Evolutionary conservation across 2,888 invertebrate species (phyloP).

Genomic region (Leptarthrus brevirostris): DNA sequence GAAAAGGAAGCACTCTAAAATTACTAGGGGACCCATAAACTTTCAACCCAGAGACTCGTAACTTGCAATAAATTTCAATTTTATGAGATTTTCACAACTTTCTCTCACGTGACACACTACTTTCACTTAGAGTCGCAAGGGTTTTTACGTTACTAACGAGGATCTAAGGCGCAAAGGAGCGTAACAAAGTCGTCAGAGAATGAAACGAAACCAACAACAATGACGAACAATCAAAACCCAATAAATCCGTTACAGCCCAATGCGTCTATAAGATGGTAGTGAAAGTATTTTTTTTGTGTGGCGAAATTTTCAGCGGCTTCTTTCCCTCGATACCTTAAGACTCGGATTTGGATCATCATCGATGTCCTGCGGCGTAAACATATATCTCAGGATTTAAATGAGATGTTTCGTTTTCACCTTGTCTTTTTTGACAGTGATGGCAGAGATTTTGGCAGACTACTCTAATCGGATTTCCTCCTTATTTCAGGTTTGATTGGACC

Average conservation of each 20-base stretch:
- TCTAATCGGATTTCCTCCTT: too few species aligned
- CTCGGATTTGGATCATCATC: not conserved
- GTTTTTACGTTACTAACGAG: not conserved
- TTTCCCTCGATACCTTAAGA: not conserved
- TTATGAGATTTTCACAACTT: conserved; percentile 10
- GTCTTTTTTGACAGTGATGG: too few species aligned
- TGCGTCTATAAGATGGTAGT: not conserved
- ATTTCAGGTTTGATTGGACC: not conserved
- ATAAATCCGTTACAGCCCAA: conserved; percentile 48
- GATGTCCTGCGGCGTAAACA: conserved; percentile 16
- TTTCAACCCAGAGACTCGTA: not conserved
- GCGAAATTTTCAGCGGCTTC: not conserved
- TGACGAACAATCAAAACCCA: conserved; percentile 50
- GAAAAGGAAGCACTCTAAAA: too few species aligned
- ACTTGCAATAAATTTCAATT: conserved; percentile 17
- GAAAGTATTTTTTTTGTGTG: too few species aligned
- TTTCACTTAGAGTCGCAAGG: conserved; percentile 2
- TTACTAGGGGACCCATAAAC: too few species aligned
- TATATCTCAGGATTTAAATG: conserved; percentile 40
- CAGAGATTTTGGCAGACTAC: too few species aligned
- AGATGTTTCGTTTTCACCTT: not conserved
- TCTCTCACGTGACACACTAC: too few species aligned
- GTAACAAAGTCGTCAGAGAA: too few species aligned
- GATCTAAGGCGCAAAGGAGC: too few species aligned
- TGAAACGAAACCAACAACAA: conserved; percentile 48